Conservation (phyloP, 2,113 vertebrate species). For the Pagrus major region DNA sequence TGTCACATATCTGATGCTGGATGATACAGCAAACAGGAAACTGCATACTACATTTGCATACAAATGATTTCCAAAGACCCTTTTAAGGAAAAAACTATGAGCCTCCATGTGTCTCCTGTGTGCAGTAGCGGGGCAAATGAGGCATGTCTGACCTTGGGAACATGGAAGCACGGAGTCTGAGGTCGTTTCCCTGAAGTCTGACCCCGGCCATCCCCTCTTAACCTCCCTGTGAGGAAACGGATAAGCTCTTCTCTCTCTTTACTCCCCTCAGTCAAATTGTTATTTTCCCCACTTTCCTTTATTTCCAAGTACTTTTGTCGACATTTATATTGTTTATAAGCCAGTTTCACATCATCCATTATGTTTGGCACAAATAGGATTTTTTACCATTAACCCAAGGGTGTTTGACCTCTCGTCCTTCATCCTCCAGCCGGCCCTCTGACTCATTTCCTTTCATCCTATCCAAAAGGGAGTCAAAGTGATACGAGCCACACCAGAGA, state of each 20-base stretch:
- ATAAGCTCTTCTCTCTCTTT: background rate
- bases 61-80: constrained; percentile 14
- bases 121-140: constrained; percentile 43
- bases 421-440: background rate
- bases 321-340: background rate
- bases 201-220: constrained; percentile 20
- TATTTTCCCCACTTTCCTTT: background rate
- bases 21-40: background rate
- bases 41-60: background rate
- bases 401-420: background rate
- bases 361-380: background rate
- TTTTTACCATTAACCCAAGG: background rate
- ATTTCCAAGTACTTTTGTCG: background rate
- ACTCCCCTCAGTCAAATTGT: constrained; percentile 3
- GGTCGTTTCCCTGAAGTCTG: constrained; percentile 30
- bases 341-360: background rate
- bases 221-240: constrained; percentile 9
- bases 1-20: background rate
- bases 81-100: constrained; percentile 24
- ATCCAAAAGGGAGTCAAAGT: constrained; percentile 25
- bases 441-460: constrained; percentile 43
- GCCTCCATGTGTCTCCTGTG: constrained; percentile 42
- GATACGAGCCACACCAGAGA: constrained; percentile 18
- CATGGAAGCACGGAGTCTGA: constrained; percentile 33
- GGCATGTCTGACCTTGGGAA: constrained; percentile 54